Conservation (phyloP, 2,888 invertebrate species). For the Latrodectus elegans region DNA sequence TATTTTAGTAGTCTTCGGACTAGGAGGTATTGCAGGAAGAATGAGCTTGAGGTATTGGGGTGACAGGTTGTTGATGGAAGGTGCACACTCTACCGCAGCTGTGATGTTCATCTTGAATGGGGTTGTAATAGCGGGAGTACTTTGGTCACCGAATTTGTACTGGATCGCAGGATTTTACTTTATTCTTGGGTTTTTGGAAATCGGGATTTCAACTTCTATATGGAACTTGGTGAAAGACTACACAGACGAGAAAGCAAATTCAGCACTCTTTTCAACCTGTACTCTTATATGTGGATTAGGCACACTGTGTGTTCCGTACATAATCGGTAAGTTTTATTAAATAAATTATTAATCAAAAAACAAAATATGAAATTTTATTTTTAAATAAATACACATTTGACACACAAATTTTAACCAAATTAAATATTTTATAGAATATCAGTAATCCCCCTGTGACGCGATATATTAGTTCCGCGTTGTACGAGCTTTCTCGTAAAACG, state of each 20-base stretch:
- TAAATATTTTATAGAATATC: too few species aligned
- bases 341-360: too few species aligned
- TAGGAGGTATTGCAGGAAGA: constrained; percentile 21
- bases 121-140: constrained; percentile 17
- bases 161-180: constrained; percentile 31
- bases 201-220: constrained; percentile 8
- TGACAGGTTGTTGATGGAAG: constrained; percentile 6
- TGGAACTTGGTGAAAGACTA: constrained; percentile 10
- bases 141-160: constrained; percentile 20
- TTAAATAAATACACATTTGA: too few species aligned
- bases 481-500: too few species aligned
- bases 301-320: constrained; percentile 18
- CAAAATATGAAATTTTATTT: too few species aligned
- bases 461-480: too few species aligned
- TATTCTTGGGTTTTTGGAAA: constrained; percentile 29
- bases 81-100: constrained; percentile 15
- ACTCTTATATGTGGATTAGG: constrained; percentile 7
- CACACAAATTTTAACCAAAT: too few species aligned
- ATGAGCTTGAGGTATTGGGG: constrained; percentile 28
- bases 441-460: too few species aligned
- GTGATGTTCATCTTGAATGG: constrained; percentile 36
- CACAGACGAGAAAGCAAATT: not conserved
- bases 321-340: constrained; percentile 23
- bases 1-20: constrained; percentile 8
- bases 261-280: not conserved